These are phyloP conservation scores for Psephotus haematonotus DNA, from an alignment of 2,113 vertebrate genomes.

Conservation along the genomic window DNA sequence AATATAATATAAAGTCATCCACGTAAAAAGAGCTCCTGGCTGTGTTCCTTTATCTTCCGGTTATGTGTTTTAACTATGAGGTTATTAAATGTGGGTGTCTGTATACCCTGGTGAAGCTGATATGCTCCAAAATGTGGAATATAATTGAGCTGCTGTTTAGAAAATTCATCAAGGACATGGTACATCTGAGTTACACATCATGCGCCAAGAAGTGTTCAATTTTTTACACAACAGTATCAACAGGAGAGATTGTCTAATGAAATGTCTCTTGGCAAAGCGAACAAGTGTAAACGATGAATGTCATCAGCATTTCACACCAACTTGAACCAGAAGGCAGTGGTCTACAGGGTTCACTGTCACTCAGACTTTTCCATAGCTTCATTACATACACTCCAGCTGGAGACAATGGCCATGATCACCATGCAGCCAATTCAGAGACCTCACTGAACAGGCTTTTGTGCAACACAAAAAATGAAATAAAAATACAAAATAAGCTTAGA, in stretches of 20 bases:
- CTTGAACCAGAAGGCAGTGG: background rate
- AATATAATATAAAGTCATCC: background rate
- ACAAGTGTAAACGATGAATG: background rate
- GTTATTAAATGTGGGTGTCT: background rate
- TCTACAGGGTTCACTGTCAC: background rate
- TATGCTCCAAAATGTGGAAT: background rate
- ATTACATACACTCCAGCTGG: accelerated
- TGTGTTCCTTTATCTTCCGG: background rate
- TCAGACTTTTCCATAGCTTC: background rate
- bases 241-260: background rate
- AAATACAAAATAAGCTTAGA: background rate
- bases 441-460: background rate
- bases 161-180: background rate
- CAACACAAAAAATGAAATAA: background rate
- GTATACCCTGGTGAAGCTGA: background rate
- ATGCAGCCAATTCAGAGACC: background rate
- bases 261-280: background rate
- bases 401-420: accelerated
- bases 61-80: background rate
- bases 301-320: background rate
- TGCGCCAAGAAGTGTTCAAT: background rate
- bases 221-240: background rate
- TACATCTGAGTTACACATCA: background rate
- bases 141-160: background rate
- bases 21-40: background rate